Percentiles rank a stretch among this genome's conserved stretches.
These are phyloP conservation scores for Meda fulgida DNA, from an alignment of 2,797 vertebrate species.

Conservation along the genomic window DNA sequence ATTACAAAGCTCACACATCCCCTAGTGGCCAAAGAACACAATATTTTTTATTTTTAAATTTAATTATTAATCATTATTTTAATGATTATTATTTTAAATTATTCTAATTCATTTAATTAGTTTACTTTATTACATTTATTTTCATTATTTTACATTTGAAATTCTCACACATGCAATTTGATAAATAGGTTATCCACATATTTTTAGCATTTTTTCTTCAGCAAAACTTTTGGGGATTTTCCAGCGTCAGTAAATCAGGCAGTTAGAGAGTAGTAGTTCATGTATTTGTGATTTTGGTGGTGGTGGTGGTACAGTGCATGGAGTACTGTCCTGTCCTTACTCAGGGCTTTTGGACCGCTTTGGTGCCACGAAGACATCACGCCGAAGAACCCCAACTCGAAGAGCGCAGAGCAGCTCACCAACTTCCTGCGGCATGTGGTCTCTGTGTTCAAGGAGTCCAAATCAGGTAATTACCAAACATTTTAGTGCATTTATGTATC, in stretches of 20 bases:
- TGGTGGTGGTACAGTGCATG: conserved; percentile 82
- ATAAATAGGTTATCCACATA: not conserved
- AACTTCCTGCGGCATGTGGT: conserved; percentile 95
- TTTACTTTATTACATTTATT: not conserved
- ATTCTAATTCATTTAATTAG: not conserved
- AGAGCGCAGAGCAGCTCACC: conserved; percentile 93
- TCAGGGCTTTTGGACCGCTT: conserved; percentile 93
- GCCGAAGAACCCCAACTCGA: conserved; percentile 97
- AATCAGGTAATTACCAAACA: conserved; percentile 83
- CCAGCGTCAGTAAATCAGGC: not conserved
- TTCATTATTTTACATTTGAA: not conserved
- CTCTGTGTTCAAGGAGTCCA: conserved; percentile 97
- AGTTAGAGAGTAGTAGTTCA: conserved; percentile 64
- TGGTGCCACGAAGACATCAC: conserved; percentile 99
- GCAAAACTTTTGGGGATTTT: not conserved
- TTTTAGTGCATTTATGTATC: not conserved
- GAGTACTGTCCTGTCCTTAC: conserved; percentile 82
- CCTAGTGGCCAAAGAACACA: not conserved
- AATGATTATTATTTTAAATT: not conserved
- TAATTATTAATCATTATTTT: not conserved
- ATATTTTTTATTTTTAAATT: not conserved
- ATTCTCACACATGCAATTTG: not conserved
- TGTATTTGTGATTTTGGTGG: conserved; percentile 71
- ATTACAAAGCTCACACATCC: not conserved
- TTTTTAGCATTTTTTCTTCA: not conserved